Evolutionary conservation across 2,797 vertebrate genomes (phyloP).

Genomic region (Sphaeramia orbicularis): DNA sequence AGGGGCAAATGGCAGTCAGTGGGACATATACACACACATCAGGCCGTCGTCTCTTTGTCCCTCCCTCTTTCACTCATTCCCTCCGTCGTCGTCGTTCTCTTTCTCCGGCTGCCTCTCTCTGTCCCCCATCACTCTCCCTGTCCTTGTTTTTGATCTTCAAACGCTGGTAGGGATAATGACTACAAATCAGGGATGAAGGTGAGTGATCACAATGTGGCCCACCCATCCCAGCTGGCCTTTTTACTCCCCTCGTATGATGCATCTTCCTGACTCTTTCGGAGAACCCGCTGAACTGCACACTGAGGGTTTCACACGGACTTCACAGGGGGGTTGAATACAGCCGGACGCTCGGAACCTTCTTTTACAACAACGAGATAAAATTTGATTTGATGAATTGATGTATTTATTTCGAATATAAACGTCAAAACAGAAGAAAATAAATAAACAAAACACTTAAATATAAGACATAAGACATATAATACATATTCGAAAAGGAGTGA

Average conservation of each 20-base stretch:
- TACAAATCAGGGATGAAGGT: slow-evolving; percentile 90
- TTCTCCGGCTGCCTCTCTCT: slow-evolving; percentile 73
- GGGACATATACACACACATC: slow-evolving; percentile 72
- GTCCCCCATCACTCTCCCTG: slow-evolving; percentile 85
- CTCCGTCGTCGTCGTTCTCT: slow-evolving; percentile 71
- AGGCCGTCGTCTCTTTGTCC: slow-evolving; percentile 75
- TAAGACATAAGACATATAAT: no score
- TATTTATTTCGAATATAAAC: no score
- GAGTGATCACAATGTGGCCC: slow-evolving; percentile 87
- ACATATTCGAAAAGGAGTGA: no score
- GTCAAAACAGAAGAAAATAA: no score
- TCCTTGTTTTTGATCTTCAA: slow-evolving; percentile 89
- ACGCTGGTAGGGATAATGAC: slow-evolving; percentile 88
- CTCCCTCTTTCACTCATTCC: slow-evolving; percentile 75
- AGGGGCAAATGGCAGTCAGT: slow-evolving; percentile 76
- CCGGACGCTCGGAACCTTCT: slow-evolving; percentile 15
- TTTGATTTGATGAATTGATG: no score
- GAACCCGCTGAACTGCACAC: slow-evolving; percentile 78
- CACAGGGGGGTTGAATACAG: slow-evolving; percentile 50
- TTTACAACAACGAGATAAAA: slow-evolving; percentile 6
- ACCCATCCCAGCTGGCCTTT: slow-evolving; percentile 89
- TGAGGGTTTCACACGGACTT: slow-evolving; percentile 66
- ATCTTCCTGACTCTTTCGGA: slow-evolving; percentile 81
- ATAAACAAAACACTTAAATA: no score
- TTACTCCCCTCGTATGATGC: slow-evolving; percentile 83